Base-by-base conservation (phyloP, 2,888 invertebrate species). In the Scrobipalpa atriplicella region DNA sequence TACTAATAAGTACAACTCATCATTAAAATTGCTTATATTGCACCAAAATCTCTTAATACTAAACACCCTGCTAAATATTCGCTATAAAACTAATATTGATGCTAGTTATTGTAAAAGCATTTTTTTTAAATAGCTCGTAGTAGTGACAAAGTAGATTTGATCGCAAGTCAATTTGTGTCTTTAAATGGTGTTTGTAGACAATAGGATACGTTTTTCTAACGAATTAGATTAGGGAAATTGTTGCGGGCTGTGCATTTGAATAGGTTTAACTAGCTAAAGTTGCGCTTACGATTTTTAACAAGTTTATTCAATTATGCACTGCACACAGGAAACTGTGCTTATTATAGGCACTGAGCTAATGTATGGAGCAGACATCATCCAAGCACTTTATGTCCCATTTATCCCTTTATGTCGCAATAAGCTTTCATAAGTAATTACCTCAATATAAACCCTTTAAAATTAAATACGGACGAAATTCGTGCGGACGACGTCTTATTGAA, bases 211-310 rank as follows among this genome's bases (percentile, higher is more conserved):
- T 82, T 83, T 76, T 78, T 79, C 77, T 77, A 82, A 83, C 77
- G 81, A 84, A 81, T 78, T 87, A 88, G 84, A 75, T 80, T 89
- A 89, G 84, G 83, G 67, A 81, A 75, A 83, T 82, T 79, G 80
- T 84, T 81, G 83, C 84, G 81, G 90, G 91, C 91, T 91, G 91
- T 92, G 90, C 86, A 84, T 87, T 83, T 73, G 76, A 81, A 73
- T 90, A 90, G 83, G 74, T 77, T 79, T 88, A 90, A 85, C 85
- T 82, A 85, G 82, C 84, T 77, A 75, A 79, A 74, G 71, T 77
- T 76, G 78, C 73, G 75, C 78, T 72, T 73, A 70, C 72, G 64
- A 68, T 66, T 60, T 72, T 76, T 71, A 73, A 76, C 74, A 73
- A 72, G 68, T 74, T 72, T 69, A 39, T 65, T 43, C 60, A 54